Evolutionary conservation across 2,797 vertebrate species (phyloP), one percentile per base, ranked within the genome.

Genomic region (Eutrigla gurnardus): DNA sequence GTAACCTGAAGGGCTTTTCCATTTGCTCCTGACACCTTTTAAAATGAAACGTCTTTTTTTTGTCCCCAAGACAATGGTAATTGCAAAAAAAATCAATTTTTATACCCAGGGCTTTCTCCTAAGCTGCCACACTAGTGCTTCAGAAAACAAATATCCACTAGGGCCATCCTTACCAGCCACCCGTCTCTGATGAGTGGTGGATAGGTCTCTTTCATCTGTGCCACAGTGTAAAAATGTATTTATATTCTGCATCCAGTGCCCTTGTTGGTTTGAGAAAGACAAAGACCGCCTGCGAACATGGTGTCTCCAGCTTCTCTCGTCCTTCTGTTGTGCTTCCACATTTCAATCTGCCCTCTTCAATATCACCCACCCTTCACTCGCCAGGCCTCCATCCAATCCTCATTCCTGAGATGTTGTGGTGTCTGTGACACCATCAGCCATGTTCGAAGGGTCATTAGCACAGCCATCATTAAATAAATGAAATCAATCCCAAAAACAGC

Each of bases 401-500:
- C 70, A 86, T 93, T 91, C 82, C 78, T 73, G 82, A 91, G 78
- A 87, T 77, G 85, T 79, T 80, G 88, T 73, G 73, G 81, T 93
- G 94, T 94, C 88, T 0, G 83, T 93, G 91, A 92, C 93, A 94
- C 90, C 93, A 93, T 94, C 92, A 93, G 87, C 91, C 92, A 76
- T 86, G 88, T 90, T 92, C 90, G 78, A 84, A 92, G 91, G 91
- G 91, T 92, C 93, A 94, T 96, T 96, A 96, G 91, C 93, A 89
- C 83, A 93, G 83, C 94, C 93, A 93, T 95, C 95, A 95, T 86
- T 93, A 93, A 95, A 96, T 94, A 96, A 96, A 95, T 96, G 82
- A 95, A 96, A 96, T 95, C 94, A 94, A 94, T 95, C 91, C 78
- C 70, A 88, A 91, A 96, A 96, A 94, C 95, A 96, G 95, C 94